These are phyloP conservation scores for Dicrurus megarhynchus DNA, from an alignment of 2,113 vertebrate species.

Conservation along the genomic window DNA sequence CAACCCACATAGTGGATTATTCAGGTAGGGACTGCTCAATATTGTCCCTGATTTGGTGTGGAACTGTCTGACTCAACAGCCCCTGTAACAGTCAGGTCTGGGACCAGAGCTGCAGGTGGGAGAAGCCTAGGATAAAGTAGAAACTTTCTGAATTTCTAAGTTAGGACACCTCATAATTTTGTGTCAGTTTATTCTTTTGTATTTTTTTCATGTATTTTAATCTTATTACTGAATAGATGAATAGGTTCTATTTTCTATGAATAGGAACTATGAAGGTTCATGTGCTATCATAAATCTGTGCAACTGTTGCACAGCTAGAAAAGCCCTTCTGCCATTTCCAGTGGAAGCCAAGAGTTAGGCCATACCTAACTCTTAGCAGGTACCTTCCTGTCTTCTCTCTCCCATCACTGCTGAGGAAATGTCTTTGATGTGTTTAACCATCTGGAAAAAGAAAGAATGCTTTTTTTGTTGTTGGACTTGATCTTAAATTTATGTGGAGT, in stretches of 20 bases:
- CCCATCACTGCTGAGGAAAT: not conserved
- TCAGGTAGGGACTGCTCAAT: constrained; percentile 78
- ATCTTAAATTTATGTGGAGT: not conserved
- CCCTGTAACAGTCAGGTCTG: not conserved
- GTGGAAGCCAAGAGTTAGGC: not conserved
- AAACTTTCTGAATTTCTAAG: not conserved
- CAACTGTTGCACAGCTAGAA: not conserved
- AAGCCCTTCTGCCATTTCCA: not conserved
- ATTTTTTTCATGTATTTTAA: not conserved
- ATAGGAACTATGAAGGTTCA: not conserved
- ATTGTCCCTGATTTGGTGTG: not conserved
- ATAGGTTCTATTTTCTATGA: too few relatives aligned
- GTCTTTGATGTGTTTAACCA: not conserved
- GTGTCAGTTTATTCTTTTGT: not conserved
- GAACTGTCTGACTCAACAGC: not conserved
- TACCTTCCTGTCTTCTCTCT: not conserved
- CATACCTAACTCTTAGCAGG: not conserved
- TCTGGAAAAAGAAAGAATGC: not conserved
- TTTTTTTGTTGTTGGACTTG: not conserved
- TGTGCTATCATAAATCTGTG: not conserved
- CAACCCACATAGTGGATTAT: constrained; percentile 98
- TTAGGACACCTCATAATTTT: not conserved
- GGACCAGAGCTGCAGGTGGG: not conserved
- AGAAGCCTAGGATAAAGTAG: not conserved
- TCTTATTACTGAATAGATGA: not conserved